Evolutionary conservation across 2,113 vertebrate species (phyloP).

Genomic region (Sinocyclocheilus anshuiensis): DNA sequence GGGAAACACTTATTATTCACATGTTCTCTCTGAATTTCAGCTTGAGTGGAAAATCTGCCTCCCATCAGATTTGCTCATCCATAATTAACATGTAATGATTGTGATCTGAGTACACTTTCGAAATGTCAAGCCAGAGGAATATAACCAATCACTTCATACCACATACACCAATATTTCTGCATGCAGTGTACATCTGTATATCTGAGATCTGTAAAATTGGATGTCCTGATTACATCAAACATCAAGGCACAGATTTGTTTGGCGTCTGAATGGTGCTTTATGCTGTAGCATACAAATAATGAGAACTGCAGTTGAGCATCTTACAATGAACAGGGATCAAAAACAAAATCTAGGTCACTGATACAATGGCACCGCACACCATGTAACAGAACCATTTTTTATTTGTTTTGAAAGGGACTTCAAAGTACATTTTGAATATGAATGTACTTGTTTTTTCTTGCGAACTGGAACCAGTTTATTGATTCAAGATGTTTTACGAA

Average conservation of each 20-base stretch:
- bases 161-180: conserved; percentile 36
- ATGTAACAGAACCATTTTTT: conserved; percentile 53
- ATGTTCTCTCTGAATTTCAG: conserved; percentile 27
- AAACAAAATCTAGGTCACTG: conserved; percentile 61
- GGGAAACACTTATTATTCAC: neutral
- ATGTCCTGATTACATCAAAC: conserved; percentile 51
- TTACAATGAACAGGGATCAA: conserved; percentile 54
- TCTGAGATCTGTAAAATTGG: conserved; percentile 23
- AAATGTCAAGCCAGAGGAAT: conserved; percentile 47
- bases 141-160: conserved; percentile 32
- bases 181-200: conserved; percentile 15
- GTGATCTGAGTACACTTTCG: conserved; percentile 39
- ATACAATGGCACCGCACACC: conserved; percentile 57
- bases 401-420: conserved; percentile 58
- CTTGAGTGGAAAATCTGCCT: conserved; percentile 31
- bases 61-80: conserved; percentile 49
- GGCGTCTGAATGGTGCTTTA: conserved; percentile 43
- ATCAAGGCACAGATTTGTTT: conserved; percentile 47
- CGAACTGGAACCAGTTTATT: conserved; percentile 47
- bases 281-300: conserved; percentile 53
- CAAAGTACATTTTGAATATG: conserved; percentile 55
- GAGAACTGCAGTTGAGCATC: conserved; percentile 54
- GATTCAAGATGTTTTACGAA: conserved; percentile 53
- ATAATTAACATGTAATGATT: conserved; percentile 55
- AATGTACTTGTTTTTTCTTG: conserved; percentile 34